phyloP scores from a whole-genome alignment of 2,797 vertebrate genomes.

The Anomalospiza imberbis region DNA sequence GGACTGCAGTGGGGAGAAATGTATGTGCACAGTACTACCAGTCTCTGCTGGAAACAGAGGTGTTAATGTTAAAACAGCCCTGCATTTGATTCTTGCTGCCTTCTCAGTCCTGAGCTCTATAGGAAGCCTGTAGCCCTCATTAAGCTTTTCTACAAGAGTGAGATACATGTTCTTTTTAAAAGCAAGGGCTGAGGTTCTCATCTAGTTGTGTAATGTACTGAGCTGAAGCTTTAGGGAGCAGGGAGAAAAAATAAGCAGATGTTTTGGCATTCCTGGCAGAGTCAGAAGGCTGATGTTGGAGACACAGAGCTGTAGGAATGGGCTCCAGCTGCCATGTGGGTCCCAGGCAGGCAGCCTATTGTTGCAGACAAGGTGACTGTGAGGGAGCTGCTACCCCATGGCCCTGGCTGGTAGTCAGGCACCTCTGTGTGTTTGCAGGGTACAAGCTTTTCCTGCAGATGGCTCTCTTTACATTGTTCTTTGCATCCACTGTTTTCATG shows the following conservation, averaged over 20 bases:
- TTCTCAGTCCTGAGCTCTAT: background rate
- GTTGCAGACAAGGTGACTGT: background rate
- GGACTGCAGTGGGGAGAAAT: background rate
- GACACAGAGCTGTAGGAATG: background rate
- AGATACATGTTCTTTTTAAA: background rate
- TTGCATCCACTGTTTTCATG: background rate
- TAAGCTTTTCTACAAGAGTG: background rate
- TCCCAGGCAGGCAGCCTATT: background rate
- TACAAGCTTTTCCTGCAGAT: background rate
- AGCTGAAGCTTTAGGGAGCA: background rate
- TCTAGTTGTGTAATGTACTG: background rate
- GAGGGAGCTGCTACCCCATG: background rate
- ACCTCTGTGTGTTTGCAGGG: background rate
- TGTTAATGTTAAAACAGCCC: background rate
- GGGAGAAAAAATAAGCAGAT: background rate
- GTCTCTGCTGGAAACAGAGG: background rate
- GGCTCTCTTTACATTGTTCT: background rate
- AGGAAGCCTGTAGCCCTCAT: background rate
- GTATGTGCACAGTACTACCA: background rate
- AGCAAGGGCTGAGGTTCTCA: background rate
- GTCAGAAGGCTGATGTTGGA: background rate
- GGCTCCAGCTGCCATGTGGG: background rate
- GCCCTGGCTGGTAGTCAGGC: background rate
- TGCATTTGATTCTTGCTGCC: background rate
- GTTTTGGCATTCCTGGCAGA: fast-evolving